Conservation (phyloP, 2,888 invertebrate species). For the Capitulum mitella region DNA sequence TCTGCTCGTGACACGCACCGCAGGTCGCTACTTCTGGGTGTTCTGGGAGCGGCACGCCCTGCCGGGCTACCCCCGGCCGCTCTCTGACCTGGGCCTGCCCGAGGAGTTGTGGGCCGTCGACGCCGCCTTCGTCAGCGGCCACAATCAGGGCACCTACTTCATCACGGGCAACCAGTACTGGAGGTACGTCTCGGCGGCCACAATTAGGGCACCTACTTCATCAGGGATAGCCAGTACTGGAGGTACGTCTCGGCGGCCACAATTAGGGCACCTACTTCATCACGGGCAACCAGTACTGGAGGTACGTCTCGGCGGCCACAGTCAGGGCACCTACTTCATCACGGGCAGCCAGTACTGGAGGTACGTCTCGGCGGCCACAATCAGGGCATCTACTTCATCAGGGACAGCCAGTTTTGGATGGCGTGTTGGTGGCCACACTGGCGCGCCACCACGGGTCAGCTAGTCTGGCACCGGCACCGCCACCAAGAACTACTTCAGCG, state of each 20-base stretch:
- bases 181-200: not conserved
- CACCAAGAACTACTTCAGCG: too few species aligned
- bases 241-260: not conserved
- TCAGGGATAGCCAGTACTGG: not conserved
- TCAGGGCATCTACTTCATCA: too few species aligned
- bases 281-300: not conserved
- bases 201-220: not conserved
- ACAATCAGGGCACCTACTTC: not conserved
- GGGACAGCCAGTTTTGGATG: too few species aligned
- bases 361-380: too few species aligned
- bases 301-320: not conserved
- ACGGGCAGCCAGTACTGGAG: not conserved
- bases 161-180: not conserved
- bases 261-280: not conserved
- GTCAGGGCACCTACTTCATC: not conserved
- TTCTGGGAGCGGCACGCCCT: not conserved
- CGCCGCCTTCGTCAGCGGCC: not conserved
- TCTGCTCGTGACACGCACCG: too few species aligned
- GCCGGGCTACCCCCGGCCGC: not conserved
- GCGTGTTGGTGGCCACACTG: too few species aligned
- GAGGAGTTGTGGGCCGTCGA: not conserved
- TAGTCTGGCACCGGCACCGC: too few species aligned
- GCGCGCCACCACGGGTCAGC: too few species aligned
- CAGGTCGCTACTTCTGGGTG: slow-evolving; percentile 16
- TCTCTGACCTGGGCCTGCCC: not conserved